A percentile compares a stretch with the other conserved stretches of the same genome.
phyloP scores from a whole-genome alignment of 2,888 invertebrate species.

The Agrypnus murinus region DNA sequence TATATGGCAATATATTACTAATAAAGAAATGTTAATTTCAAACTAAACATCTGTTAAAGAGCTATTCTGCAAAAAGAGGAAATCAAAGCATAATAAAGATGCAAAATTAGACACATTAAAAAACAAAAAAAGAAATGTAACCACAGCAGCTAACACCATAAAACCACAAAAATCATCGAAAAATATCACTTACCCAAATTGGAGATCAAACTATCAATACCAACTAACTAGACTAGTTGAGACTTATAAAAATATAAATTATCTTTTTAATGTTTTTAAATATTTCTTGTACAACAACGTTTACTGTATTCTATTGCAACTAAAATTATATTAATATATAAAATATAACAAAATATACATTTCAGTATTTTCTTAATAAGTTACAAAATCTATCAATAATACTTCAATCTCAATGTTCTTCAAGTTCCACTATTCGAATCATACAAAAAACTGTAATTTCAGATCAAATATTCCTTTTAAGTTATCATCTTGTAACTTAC shows the following conservation, averaged over 20 bases:
- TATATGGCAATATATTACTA: neutral
- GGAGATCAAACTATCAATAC: neutral
- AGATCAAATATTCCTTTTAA: no score
- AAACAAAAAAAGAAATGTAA: conserved; percentile 36
- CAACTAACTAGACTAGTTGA: no score
- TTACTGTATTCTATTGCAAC: conserved; percentile 12
- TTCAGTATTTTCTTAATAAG: no score
- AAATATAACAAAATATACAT: neutral
- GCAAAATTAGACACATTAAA: neutral
- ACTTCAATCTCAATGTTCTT: no score
- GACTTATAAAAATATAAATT: neutral
- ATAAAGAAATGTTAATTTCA: conserved; percentile 7
- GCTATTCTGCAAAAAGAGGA: conserved; percentile 39
- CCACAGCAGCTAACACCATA: conserved; percentile 9
- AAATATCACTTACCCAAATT: conserved; percentile 10
- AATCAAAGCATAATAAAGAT: conserved; percentile 15
- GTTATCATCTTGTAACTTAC: no score
- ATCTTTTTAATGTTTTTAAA: neutral
- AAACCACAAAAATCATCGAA: neutral
- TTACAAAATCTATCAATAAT: no score
- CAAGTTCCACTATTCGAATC: no score
- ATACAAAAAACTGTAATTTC: no score
- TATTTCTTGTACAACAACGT: neutral
- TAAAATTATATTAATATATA: neutral
- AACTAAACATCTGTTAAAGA: conserved; percentile 40